These are phyloP conservation scores for Luperina nickerlii DNA, from an alignment of 2,888 invertebrate species.

Conservation along the genomic window DNA sequence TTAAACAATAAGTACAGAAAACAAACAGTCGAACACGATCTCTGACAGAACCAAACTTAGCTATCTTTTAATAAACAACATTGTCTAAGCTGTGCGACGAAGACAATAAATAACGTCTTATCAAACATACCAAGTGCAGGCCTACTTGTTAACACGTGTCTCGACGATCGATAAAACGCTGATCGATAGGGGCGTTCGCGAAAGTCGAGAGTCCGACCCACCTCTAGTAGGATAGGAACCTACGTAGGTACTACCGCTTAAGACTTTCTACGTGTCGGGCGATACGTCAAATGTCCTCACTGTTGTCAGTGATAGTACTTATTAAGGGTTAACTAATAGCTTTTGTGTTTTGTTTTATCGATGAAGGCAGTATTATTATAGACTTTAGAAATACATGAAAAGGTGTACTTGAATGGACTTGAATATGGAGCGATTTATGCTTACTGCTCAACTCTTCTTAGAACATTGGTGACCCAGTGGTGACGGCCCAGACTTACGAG, in stretches of 20 bases:
- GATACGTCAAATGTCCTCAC: slow-evolving; percentile 62
- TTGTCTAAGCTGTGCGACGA: slow-evolving; percentile 35
- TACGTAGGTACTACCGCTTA: slow-evolving; percentile 36
- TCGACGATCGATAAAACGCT: slow-evolving; percentile 72
- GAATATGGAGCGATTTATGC: background rate
- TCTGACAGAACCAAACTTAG: slow-evolving; percentile 42
- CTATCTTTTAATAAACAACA: slow-evolving; percentile 61
- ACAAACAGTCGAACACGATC: slow-evolving; percentile 51
- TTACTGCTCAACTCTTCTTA: background rate
- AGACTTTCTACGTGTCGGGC: slow-evolving; percentile 61
- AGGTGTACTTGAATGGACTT: background rate
- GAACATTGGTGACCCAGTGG: too few species aligned
- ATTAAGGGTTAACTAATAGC: slow-evolving; percentile 66
- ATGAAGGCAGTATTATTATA: background rate
- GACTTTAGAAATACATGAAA: slow-evolving; percentile 15
- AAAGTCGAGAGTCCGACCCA: slow-evolving; percentile 61
- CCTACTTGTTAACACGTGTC: slow-evolving; percentile 83
- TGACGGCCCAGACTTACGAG: too few species aligned
- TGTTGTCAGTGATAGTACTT: slow-evolving; percentile 62
- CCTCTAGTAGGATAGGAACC: slow-evolving; percentile 40
- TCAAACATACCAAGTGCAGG: slow-evolving; percentile 71
- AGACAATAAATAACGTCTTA: slow-evolving; percentile 75
- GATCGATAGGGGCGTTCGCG: slow-evolving; percentile 74
- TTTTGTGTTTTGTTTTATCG: slow-evolving; percentile 60
- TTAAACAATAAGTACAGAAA: slow-evolving; percentile 42